Conservation (phyloP, 2,888 invertebrate species). For the Erebia epiphron region DNA sequence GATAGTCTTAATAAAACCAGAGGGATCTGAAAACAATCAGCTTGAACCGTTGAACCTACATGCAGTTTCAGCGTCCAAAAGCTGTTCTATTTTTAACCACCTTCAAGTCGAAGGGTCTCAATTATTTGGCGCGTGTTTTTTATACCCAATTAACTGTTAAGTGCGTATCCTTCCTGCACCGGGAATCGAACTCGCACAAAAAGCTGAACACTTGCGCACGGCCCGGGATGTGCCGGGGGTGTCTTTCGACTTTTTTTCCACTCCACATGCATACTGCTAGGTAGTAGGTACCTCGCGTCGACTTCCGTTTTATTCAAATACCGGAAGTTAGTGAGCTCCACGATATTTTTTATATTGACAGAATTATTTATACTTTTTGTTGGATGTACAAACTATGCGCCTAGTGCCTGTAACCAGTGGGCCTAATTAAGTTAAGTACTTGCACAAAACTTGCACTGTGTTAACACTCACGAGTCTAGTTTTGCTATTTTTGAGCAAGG, state of each 20-base stretch:
- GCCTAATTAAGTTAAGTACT: no score
- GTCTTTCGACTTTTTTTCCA: conserved; percentile 51
- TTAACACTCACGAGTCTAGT: no score
- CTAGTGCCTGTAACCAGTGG: no score
- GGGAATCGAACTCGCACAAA: conserved; percentile 55
- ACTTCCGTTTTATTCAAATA: conserved; percentile 63
- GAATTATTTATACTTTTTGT: not conserved
- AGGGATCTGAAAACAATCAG: no score
- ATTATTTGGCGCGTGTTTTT: not conserved
- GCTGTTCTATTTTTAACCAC: not conserved
- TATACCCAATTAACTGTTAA: conserved; percentile 3
- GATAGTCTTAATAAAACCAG: no score
- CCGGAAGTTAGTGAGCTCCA: conserved; percentile 50
- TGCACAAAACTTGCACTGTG: no score
- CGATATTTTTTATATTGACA: not conserved
- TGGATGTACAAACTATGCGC: not conserved
- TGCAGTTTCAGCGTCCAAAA: not conserved
- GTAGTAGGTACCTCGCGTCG: conserved; percentile 42
- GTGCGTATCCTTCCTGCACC: conserved; percentile 45
- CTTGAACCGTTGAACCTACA: no score
- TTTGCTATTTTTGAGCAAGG: no score
- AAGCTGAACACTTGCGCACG: conserved; percentile 62
- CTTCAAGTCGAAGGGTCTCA: no score
- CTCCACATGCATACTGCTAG: conserved; percentile 45
- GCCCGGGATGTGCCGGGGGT: conserved; percentile 57